Conservation (phyloP, 1,140 invertebrate species). For the Helicorthomorpha holstii region DNA sequence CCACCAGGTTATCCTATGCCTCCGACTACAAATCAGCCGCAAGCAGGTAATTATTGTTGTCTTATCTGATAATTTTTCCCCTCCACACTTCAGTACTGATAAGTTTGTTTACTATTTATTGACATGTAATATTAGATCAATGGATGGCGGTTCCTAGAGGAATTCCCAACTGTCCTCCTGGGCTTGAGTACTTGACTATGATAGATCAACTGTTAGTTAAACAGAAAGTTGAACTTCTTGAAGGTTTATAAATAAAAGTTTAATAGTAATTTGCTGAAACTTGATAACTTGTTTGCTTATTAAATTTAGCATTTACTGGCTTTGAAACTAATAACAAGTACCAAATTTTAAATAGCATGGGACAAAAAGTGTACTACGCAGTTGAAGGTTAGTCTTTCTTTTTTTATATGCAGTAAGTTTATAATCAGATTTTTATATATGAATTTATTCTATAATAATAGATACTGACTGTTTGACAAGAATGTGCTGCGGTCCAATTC, state of each 20-base stretch:
- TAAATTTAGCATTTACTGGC: conserved; percentile 44
- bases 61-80: too few relatives aligned
- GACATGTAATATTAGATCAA: too few relatives aligned
- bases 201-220: conserved; percentile 75
- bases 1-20: neutral
- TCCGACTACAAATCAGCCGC: too few relatives aligned
- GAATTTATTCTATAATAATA: too few relatives aligned
- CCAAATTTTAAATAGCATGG: conserved; percentile 46
- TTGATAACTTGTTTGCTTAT: neutral
- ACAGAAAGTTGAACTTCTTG: conserved; percentile 68
- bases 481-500: conserved; percentile 53
- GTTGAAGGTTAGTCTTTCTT: conserved; percentile 45
- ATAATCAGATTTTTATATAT: too few relatives aligned
- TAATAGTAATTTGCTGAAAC: neutral
- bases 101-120: too few relatives aligned
- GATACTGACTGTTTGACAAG: conserved; percentile 60
- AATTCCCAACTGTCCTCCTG: conserved; percentile 59
- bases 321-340: conserved; percentile 85
- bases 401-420: too few relatives aligned
- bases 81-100: too few relatives aligned
- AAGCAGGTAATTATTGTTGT: too few relatives aligned
- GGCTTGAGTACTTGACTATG: conserved; percentile 80
- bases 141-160: conserved; percentile 60
- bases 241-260: conserved; percentile 35
- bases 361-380: conserved; percentile 67